Conservation (phyloP, 1,140 invertebrate genomes). For the Venturia canescens region DNA sequence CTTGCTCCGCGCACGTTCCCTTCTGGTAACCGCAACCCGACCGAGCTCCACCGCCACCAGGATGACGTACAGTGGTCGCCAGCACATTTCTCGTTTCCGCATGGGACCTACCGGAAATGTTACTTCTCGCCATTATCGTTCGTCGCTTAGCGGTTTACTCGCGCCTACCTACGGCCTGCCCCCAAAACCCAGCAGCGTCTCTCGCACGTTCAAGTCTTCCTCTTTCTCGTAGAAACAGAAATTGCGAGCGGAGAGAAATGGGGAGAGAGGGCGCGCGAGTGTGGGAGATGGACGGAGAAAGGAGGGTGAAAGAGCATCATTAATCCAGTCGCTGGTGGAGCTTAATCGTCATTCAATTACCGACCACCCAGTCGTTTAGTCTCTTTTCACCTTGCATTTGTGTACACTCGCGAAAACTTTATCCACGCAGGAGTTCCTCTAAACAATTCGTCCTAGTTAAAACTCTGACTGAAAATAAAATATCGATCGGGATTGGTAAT, state of each 20-base stretch:
- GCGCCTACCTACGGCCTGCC: neutral
- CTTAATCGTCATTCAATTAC: constrained; percentile 36
- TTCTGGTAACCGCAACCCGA: constrained; percentile 34
- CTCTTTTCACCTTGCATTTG: neutral
- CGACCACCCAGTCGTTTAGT: neutral
- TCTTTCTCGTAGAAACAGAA: constrained; percentile 22
- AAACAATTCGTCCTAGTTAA: too few relatives aligned
- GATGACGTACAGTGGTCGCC: constrained; percentile 44
- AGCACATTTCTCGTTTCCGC: constrained; percentile 45
- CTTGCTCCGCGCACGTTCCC: neutral
- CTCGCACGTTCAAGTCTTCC: constrained; percentile 6
- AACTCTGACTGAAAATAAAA: too few relatives aligned
- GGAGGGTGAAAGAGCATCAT: constrained; percentile 1
- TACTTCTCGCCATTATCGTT: constrained; percentile 46
- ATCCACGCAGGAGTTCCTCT: too few relatives aligned
- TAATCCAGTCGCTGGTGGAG: constrained; percentile 24
- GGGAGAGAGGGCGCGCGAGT: neutral
- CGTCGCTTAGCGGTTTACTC: constrained; percentile 43
- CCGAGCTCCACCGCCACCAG: constrained; percentile 35
- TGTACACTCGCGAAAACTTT: neutral
- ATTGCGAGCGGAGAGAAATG: neutral
- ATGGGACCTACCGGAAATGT: constrained; percentile 40
- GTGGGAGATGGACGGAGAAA: neutral
- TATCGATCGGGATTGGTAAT: too few relatives aligned
- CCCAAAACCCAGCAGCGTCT: constrained; percentile 1